Percentiles rank a stretch among this genome's conserved stretches.
phyloP scores from a whole-genome alignment of 2,888 invertebrate species.

The Lasioglossum oenotherae region DNA sequence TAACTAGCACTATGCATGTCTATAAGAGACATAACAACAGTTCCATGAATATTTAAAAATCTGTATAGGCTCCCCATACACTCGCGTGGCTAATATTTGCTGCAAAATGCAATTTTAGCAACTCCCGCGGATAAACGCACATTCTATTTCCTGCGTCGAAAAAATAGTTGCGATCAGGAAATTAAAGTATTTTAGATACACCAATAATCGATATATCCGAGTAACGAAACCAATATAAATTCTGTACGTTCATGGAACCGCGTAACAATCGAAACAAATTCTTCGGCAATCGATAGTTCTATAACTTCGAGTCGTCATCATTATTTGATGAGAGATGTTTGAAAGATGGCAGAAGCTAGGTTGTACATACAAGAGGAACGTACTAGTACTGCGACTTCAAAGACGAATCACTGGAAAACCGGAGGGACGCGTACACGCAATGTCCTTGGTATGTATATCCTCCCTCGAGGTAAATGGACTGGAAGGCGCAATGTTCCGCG shows the following conservation, averaged over 20 bases:
- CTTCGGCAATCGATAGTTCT: too few species aligned
- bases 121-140: background rate
- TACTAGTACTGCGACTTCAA: background rate
- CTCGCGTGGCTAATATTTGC: background rate
- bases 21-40: background rate
- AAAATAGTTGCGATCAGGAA: background rate
- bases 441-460: conserved; percentile 17
- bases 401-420: background rate
- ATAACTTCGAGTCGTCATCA: background rate
- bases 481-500: conserved; percentile 52
- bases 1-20: background rate
- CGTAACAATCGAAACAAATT: background rate
- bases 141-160: background rate
- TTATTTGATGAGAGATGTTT: background rate
- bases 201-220: background rate
- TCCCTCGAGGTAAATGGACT: conserved; percentile 41
- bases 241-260: background rate
- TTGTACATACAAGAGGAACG: background rate
- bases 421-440: conserved; percentile 4
- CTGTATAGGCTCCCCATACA: too few species aligned
- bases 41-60: background rate
- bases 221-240: background rate
- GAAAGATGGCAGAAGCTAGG: background rate
- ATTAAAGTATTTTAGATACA: conserved; percentile 2
- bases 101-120: background rate